A percentile compares a stretch with the other conserved stretches of the same genome.
Conservation (phyloP, 2,888 invertebrate species). For the Nemotelus pantherinus region DNA sequence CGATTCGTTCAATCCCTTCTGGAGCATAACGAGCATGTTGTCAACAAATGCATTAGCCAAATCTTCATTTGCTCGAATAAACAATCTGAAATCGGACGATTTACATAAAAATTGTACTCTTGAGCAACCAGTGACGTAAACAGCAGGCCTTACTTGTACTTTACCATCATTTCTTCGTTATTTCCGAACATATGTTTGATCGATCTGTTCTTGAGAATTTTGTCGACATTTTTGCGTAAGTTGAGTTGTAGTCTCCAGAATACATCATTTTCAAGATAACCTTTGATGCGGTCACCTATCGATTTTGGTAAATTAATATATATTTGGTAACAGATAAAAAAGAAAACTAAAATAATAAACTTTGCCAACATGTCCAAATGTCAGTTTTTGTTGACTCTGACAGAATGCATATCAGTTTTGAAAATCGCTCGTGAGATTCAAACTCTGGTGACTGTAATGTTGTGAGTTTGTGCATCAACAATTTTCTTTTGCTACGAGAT, state of each 20-base stretch:
- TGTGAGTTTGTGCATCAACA: no score
- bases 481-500: no score
- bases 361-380: no score
- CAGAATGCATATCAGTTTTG: not conserved
- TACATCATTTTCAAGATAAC: not conserved
- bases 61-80: constrained; percentile 11
- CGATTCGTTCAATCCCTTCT: not conserved
- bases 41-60: constrained; percentile 15
- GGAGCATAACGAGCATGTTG: not conserved
- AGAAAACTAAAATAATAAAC: no score
- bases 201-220: constrained; percentile 9
- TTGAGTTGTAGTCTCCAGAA: constrained; percentile 8
- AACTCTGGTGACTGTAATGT: no score
- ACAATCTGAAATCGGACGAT: not conserved
- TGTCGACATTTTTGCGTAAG: constrained; percentile 13
- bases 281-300: not conserved
- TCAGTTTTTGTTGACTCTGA: no score
- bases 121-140: no score
- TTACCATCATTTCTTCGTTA: constrained; percentile 12
- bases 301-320: not conserved
- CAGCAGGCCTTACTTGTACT: constrained; percentile 13
- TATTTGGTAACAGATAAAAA: no score
- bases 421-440: no score
- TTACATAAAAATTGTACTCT: no score
- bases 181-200: constrained; percentile 25